These are phyloP conservation scores for Drosophila gunungcola DNA, from an alignment of 1,140 invertebrate species.

Conservation along the genomic window DNA sequence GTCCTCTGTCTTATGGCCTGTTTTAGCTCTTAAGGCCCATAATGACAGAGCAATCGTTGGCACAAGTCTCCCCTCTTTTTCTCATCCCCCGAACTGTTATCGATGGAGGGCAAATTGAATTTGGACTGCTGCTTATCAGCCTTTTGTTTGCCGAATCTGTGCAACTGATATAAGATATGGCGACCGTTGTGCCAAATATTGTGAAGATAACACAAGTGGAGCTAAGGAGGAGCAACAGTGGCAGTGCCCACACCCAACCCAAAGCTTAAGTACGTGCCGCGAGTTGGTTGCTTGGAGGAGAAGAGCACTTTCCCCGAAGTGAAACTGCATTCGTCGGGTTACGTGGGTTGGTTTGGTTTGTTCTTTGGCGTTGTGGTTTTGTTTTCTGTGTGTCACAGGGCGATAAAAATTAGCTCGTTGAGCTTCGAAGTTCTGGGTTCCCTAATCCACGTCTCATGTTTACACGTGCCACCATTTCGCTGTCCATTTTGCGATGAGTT, in stretches of 20 bases:
- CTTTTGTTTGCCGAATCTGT: conserved; percentile 46
- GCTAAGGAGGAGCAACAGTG: conserved; percentile 1
- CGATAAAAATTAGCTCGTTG: conserved; percentile 43
- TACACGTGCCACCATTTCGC: conserved; percentile 46
- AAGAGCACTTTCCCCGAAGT: conserved; percentile 27
- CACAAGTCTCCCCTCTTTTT: conserved; percentile 5
- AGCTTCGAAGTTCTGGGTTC: conserved; percentile 8
- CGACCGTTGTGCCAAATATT: conserved; percentile 44
- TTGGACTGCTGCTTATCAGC: conserved; percentile 49
- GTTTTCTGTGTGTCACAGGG: conserved; percentile 19
- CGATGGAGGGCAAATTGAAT: conserved; percentile 59
- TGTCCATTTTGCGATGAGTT: conserved; percentile 32
- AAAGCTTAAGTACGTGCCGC: conserved; percentile 37
- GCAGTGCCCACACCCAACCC: conserved; percentile 22
- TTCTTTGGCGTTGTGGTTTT: background rate
- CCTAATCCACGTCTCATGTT: conserved; percentile 53
- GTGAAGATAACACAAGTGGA: conserved; percentile 29
- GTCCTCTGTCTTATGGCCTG: conserved; percentile 30
- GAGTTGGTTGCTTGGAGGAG: conserved; percentile 4
- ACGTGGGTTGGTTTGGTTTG: conserved; percentile 26
- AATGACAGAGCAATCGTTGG: conserved; percentile 43
- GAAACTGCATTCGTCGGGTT: conserved; percentile 25
- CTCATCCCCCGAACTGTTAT: too few relatives aligned
- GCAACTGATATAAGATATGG: conserved; percentile 35
- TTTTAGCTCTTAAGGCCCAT: conserved; percentile 52